phyloP scores from a whole-genome alignment of 2,797 vertebrate genomes.

The Nothura maculosa region DNA sequence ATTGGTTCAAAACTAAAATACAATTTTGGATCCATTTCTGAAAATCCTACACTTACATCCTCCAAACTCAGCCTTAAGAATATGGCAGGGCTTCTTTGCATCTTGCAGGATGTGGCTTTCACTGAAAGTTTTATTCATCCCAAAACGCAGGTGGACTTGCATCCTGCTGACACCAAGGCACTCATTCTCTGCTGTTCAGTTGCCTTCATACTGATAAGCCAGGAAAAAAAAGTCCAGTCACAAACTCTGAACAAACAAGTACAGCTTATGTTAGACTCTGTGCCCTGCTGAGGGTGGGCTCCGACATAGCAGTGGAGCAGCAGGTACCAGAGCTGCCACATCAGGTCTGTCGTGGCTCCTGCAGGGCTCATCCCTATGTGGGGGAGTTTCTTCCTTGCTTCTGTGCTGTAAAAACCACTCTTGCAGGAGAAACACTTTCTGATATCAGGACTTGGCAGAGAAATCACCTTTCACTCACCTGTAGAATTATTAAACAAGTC shows the following conservation, averaged over 20 bases:
- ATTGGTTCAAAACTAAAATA: not conserved
- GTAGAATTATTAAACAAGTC: constrained; percentile 32
- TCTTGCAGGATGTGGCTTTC: not conserved
- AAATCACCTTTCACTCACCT: constrained; percentile 24
- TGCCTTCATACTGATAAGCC: not conserved
- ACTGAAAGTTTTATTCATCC: not conserved
- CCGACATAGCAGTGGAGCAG: not conserved
- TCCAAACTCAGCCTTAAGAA: not conserved
- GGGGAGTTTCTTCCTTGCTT: not conserved
- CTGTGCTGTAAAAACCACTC: not conserved
- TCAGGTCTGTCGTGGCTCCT: not conserved
- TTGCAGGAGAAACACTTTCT: constrained; percentile 10
- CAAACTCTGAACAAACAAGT: not conserved
- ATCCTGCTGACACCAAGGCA: not conserved
- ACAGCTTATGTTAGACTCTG: not conserved
- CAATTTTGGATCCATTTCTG: not conserved
- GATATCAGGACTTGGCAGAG: not conserved
- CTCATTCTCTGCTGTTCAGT: not conserved
- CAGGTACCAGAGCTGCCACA: not conserved
- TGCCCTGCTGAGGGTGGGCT: not conserved
- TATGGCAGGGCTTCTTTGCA: not conserved
- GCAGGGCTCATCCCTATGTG: not conserved
- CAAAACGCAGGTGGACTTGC: not conserved
- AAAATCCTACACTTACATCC: not conserved
- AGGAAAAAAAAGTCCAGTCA: not conserved